phyloP scores from a whole-genome alignment of 2,888 invertebrate genomes.

The Uloborus plumipes region DNA sequence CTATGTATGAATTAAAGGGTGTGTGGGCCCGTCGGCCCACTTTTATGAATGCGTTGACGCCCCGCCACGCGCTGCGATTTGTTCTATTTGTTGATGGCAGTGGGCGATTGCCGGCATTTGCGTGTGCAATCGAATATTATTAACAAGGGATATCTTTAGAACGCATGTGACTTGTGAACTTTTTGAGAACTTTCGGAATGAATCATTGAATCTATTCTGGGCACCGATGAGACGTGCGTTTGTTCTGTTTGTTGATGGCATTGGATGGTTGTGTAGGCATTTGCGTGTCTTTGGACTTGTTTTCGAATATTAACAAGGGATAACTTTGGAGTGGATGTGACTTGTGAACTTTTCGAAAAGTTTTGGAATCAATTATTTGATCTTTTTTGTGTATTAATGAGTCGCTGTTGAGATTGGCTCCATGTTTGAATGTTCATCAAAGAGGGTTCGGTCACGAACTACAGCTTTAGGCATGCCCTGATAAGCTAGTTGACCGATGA shows the following conservation, averaged over 20 bases:
- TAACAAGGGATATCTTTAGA: background rate
- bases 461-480: too few relatives aligned
- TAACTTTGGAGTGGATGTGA: background rate
- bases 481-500: too few relatives aligned
- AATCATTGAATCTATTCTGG: too few relatives aligned
- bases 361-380: too few relatives aligned
- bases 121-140: background rate
- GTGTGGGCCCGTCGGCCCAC: background rate
- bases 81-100: slow-evolving; percentile 22
- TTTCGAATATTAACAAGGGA: background rate
- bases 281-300: slow-evolving; percentile 19
- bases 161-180: background rate
- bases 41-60: slow-evolving; percentile 26
- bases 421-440: too few relatives aligned
- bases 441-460: too few relatives aligned
- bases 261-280: background rate
- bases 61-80: background rate
- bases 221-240: too few relatives aligned
- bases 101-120: background rate
- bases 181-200: background rate
- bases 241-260: slow-evolving; percentile 22
- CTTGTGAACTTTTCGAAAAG: background rate
- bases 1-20: too few relatives aligned
- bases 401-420: too few relatives aligned
- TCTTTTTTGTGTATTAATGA: too few relatives aligned